Evolutionary conservation across 2,888 invertebrate species (phyloP), one percentile per base, ranked within the genome.

Genomic region (Rhagophthalmus giganteus): DNA sequence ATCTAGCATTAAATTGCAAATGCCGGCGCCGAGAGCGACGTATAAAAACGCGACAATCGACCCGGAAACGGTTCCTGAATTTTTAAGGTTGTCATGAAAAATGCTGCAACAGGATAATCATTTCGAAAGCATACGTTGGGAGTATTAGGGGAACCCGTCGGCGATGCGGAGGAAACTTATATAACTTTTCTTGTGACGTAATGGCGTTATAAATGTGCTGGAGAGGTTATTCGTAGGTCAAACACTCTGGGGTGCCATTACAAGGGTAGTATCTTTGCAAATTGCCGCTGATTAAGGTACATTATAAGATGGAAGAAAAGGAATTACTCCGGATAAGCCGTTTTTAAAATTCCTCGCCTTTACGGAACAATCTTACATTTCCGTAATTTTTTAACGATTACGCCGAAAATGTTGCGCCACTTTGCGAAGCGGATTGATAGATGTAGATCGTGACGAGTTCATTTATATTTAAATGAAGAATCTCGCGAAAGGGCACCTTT

Each of bases 201-300:
- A 42, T 33, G 33, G 42, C 14, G 10, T 11, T 42, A 42, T 28
- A 42, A 42, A 42, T 34, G 34, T 34, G 3, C 25, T 28, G 11
- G 32, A 12, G 26, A 34, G 32, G 41, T 25, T 20, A 32, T 25
- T 32, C 14, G 5, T 32, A 26, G 42, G 42, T 33, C 42, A 42
- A 34, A 27, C 27, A 27, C 42, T 34, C 42, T 3, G 7, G 34
- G 34, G 42, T 27, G 8, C 15, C 16, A 27, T 42, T 42, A 42
- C 24, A 25, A 32, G 33, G 42, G 33, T 42, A 33, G 32, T 33
- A 38, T 38, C 30, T 39, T 39, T 39, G 39, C 28, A 39, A 39
- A 39, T 39, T 39, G 12, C 28, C 20, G 10, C 30, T 39, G 28
- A 39, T 39, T 39, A 39, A 15, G 11, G 39, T 26, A 13, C 8